A percentile compares a stretch with the other conserved stretches of the same genome.
Conservation (phyloP, 2,113 vertebrate genomes). For the Nesogale talazaci region DNA sequence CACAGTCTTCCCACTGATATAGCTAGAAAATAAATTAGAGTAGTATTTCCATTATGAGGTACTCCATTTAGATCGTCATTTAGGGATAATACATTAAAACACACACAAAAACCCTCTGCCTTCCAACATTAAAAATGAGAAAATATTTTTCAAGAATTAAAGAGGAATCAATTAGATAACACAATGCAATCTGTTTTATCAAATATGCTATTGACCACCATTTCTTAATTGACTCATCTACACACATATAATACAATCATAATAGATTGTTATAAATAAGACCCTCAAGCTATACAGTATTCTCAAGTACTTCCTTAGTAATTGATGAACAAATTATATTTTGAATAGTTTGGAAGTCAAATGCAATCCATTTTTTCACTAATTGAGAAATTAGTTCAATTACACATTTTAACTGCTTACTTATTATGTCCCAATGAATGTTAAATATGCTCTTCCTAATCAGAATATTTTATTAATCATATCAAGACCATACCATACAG, state of each 20-base stretch:
- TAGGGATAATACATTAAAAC: constrained; percentile 4
- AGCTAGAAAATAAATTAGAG: too few species aligned
- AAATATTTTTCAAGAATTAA: constrained; percentile 22
- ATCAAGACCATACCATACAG: constrained; percentile 31
- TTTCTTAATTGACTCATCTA: constrained; percentile 47
- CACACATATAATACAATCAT: constrained; percentile 38
- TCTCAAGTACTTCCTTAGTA: constrained; percentile 65
- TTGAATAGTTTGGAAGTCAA: constrained; percentile 57
- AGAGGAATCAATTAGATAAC: constrained; percentile 20
- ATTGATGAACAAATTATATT: constrained; percentile 55
- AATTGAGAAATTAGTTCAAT: constrained; percentile 65
- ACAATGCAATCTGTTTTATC: constrained; percentile 15
- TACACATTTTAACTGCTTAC: constrained; percentile 60
- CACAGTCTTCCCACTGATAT: too few species aligned
- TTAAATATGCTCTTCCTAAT: constrained; percentile 48
- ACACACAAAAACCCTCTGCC: constrained; percentile 5
- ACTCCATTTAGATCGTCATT: constrained; percentile 2
- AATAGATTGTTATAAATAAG: constrained; percentile 62
- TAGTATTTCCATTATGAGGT: not conserved
- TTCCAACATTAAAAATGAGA: constrained; percentile 51
- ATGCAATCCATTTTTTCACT: constrained; percentile 54
- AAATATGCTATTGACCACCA: constrained; percentile 48
- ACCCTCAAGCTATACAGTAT: constrained; percentile 39
- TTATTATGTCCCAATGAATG: constrained; percentile 54
- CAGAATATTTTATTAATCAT: constrained; percentile 47